Base-by-base conservation (phyloP, 2,113 vertebrate species). In the Pseudopodoces humilis region DNA sequence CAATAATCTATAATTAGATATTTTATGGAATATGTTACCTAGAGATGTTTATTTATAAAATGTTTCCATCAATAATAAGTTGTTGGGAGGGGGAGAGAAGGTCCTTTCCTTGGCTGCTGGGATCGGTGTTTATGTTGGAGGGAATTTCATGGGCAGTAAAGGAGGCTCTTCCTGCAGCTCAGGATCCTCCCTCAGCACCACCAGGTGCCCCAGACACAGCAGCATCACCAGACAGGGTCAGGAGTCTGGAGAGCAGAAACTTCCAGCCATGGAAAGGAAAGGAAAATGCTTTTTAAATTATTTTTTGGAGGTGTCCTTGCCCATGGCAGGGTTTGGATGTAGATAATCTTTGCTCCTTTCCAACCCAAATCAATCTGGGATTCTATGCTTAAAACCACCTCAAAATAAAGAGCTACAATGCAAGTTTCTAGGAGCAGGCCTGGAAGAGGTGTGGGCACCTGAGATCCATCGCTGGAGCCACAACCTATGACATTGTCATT, bases 1-100 rank as follows among this genome's bases (percentile, higher is more conserved):
- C 96, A 96, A 96, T 96, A 96, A 96, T 96, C 95, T 90, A 96
- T 95, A 96, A 97, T 97, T 96, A 97, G 92, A 83, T 96, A 92
- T 95, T 96, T 97, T 94, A 97, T 96, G 94, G 92, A 94, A 93
- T 92, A 88, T 92, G 85, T 64, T 96, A 96, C 92, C 92, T 83
- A 92, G 93, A 96, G 76, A 93, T 96, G 95, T 96, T 96, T 97
- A 90, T 94, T 97, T 97, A 95, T 96, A 81, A 94, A 95, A 95
- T 79, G 93, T 81, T 95, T 90, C 83, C 82, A 96, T 96, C 95
- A 31, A 97, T 96, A 96, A 35, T 16, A 92, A 96, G 43, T 47
- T 60, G 72, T 35, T 75, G 69, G 79, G 87, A 88, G 85, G 86
- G 82, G 28, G 75, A 92, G 82, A 17, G 64, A 33, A 56, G 71